Percentiles rank a stretch among this genome's conserved stretches.
Evolutionary conservation across 2,113 vertebrate species (phyloP).

Genomic region (Corythaeola cristata): DNA sequence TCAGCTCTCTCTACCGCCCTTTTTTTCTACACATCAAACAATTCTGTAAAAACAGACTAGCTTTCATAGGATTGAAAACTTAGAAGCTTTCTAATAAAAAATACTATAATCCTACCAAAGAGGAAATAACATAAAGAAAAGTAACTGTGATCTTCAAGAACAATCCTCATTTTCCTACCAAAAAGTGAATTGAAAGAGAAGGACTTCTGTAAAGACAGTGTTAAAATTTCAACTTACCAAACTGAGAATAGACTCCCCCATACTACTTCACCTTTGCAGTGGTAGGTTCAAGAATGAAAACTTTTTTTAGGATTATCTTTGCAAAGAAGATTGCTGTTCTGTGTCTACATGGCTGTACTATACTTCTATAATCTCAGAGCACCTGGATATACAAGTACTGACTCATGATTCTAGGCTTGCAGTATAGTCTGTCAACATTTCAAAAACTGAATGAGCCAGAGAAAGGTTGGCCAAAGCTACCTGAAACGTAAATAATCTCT

Average conservation of each 20-base stretch:
- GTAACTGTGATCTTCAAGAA: not conserved
- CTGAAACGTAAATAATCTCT: not conserved
- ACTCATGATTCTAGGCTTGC: not conserved
- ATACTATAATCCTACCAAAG: not conserved
- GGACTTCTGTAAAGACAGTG: not conserved
- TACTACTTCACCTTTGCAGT: not conserved
- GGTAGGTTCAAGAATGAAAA: not conserved
- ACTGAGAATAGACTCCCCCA: not conserved
- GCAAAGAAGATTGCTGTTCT: not conserved
- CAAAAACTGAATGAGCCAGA: not conserved
- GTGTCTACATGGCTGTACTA: not conserved
- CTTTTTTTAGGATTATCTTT: not conserved
- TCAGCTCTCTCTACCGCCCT: not conserved
- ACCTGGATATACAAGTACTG: not conserved
- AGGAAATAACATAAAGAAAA: not conserved
- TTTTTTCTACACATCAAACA: not conserved
- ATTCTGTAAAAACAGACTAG: not conserved
- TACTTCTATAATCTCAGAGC: not conserved
- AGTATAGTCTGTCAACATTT: not conserved
- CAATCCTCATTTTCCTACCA: not conserved
- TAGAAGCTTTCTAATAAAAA: not conserved
- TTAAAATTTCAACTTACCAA: not conserved
- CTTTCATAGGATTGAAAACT: not conserved
- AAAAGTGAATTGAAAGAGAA: not conserved
- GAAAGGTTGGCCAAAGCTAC: not conserved